Conservation (phyloP, 2,797 vertebrate species). For the Nannoperca obscura region DNA sequence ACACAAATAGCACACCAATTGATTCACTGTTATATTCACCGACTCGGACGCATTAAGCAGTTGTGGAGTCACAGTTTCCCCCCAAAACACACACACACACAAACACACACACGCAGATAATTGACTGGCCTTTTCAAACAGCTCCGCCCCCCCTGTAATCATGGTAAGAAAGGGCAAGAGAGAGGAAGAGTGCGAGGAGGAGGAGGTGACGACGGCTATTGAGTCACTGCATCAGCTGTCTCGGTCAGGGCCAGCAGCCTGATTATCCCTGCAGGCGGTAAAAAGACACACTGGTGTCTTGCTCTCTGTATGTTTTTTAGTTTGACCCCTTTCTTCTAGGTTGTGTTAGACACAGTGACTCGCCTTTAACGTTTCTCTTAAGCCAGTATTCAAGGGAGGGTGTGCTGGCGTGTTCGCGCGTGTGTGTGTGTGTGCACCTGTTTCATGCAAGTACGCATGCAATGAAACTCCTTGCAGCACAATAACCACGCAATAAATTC, state of each 20-base stretch:
- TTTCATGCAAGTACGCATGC: slow-evolving; percentile 20
- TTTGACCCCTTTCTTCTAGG: slow-evolving; percentile 52
- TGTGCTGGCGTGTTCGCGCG: not conserved
- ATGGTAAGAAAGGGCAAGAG: slow-evolving; percentile 73
- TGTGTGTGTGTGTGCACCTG: slow-evolving; percentile 15
- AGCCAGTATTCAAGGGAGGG: slow-evolving; percentile 7
- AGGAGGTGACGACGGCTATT: slow-evolving; percentile 64
- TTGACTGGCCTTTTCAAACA: slow-evolving; percentile 68
- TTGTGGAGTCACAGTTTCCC: slow-evolving; percentile 52
- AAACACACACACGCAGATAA: slow-evolving; percentile 72
- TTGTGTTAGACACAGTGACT: slow-evolving; percentile 14
- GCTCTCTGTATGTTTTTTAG: slow-evolving; percentile 34
- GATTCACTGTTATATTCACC: slow-evolving; percentile 68
- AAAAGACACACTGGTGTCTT: slow-evolving; percentile 55
- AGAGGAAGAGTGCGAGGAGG: slow-evolving; percentile 50
- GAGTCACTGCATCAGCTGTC: slow-evolving; percentile 92
- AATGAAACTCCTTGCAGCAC: slow-evolving; percentile 21
- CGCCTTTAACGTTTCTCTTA: slow-evolving; percentile 19
- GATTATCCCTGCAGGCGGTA: slow-evolving; percentile 70
- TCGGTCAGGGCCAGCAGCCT: slow-evolving; percentile 84
- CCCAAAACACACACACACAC: slow-evolving; percentile 38
- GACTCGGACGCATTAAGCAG: slow-evolving; percentile 65
- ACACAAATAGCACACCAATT: slow-evolving; percentile 79
- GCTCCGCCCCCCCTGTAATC: slow-evolving; percentile 90
- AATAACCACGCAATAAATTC: slow-evolving; percentile 30